Conservation (phyloP, 2,113 vertebrate species). For the Eudyptes chrysolophus region DNA sequence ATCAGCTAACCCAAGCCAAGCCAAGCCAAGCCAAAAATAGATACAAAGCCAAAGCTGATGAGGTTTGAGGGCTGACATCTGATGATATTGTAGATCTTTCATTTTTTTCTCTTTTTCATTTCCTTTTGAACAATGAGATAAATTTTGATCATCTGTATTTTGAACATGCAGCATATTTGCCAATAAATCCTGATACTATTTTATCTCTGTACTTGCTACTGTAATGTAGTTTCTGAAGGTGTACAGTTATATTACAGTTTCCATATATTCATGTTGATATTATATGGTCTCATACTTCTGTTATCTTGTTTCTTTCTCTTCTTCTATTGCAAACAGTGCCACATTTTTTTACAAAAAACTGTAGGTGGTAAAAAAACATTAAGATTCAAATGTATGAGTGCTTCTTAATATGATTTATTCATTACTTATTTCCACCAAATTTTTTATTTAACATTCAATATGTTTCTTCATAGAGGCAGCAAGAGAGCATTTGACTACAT, state of each 20-base stretch:
- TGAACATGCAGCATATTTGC: neutral
- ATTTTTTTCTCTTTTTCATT: neutral
- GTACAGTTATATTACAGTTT: neutral
- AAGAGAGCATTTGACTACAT: slow-evolving; percentile 4
- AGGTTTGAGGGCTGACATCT: neutral
- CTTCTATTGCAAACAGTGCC: neutral
- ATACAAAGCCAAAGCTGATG: neutral
- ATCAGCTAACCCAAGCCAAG: neutral
- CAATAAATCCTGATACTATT: neutral
- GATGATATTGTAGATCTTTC: neutral
- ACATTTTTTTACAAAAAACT: neutral
- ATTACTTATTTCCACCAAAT: neutral
- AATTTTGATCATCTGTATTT: neutral
- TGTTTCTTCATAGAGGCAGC: neutral
- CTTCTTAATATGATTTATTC: neutral
- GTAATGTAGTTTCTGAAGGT: neutral
- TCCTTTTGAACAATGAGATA: neutral
- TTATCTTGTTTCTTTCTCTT: neutral
- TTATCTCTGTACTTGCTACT: neutral
- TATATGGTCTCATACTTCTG: neutral
- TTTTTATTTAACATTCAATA: neutral
- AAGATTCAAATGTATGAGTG: neutral
- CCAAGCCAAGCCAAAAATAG: neutral
- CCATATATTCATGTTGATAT: neutral
- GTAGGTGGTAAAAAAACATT: neutral